A percentile compares a stretch with the other conserved stretches of the same genome.
phyloP scores from a whole-genome alignment of 1,140 invertebrate genomes.

The Drosophila guanche region DNA sequence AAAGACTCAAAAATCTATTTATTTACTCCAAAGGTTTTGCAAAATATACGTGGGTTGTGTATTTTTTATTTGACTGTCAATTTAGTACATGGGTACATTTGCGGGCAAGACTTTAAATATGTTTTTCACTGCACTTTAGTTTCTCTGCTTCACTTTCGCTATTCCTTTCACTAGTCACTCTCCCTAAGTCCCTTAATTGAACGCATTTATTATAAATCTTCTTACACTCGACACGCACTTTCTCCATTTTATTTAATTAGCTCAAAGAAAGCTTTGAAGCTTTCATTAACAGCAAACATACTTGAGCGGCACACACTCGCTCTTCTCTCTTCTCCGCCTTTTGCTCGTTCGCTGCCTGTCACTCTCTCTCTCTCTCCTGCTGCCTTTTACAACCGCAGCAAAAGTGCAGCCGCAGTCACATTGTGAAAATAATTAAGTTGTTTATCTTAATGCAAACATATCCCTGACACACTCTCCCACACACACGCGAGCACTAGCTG shows the following conservation, averaged over 20 bases:
- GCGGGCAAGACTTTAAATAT: too few relatives aligned
- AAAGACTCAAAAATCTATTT: too few relatives aligned
- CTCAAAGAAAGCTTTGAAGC: constrained; percentile 42
- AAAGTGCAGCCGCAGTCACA: constrained; percentile 50
- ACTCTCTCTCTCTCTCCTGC: constrained; percentile 18
- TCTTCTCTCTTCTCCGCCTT: background rate
- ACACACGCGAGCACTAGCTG: background rate
- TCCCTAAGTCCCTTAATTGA: background rate
- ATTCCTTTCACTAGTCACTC: too few relatives aligned
- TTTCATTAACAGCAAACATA: constrained; percentile 42
- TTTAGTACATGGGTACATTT: too few relatives aligned
- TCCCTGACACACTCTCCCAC: constrained; percentile 24
- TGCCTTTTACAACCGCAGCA: constrained; percentile 32
- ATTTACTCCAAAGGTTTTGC: too few relatives aligned
- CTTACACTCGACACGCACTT: constrained; percentile 13
- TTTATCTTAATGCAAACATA: constrained; percentile 77
- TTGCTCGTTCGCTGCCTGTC: constrained; percentile 32
- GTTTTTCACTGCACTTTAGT: too few relatives aligned
- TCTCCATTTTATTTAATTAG: constrained; percentile 56
- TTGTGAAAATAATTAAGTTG: constrained; percentile 75
- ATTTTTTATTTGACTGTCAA: too few relatives aligned
- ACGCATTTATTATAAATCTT: constrained; percentile 6
- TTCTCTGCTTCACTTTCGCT: too few relatives aligned
- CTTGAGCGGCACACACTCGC: constrained; percentile 6
- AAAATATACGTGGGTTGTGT: too few relatives aligned